These are phyloP conservation scores for Syrista parreyssii DNA, from an alignment of 2,888 invertebrate genomes.

Conservation along the genomic window DNA sequence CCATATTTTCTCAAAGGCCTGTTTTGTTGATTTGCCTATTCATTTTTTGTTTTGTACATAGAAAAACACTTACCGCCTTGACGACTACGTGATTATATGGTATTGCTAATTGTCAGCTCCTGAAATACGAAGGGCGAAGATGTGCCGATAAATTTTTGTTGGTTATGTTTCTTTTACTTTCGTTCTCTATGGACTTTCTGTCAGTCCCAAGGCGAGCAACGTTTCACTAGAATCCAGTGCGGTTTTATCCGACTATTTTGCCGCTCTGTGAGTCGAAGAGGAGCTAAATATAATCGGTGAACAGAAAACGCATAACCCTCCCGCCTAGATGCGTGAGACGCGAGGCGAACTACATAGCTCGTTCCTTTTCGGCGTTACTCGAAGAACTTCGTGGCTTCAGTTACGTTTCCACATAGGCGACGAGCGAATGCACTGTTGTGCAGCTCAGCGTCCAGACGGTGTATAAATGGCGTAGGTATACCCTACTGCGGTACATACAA, in stretches of 20 bases:
- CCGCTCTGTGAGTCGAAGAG: constrained; percentile 18
- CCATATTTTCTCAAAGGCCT: neutral
- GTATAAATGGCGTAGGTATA: neutral
- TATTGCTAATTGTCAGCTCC: too few relatives aligned
- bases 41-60: neutral
- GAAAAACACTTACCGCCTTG: too few relatives aligned
- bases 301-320: constrained; percentile 35
- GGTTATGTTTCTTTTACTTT: constrained; percentile 16
- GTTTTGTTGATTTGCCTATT: neutral
- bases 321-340: constrained; percentile 36
- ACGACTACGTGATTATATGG: too few relatives aligned
- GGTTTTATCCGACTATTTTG: neutral
- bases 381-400: neutral
- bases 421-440: neutral
- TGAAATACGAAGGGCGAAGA: neutral
- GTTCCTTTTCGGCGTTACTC: constrained; percentile 6
- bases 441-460: neutral
- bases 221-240: neutral
- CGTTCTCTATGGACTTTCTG: constrained; percentile 17
- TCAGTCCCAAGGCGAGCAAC: constrained; percentile 4
- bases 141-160: constrained; percentile 16
- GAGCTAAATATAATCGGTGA: constrained; percentile 47
- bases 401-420: neutral
- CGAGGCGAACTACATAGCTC: neutral
- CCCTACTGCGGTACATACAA: neutral